A percentile compares a stretch with the other conserved stretches of the same genome.
These are phyloP conservation scores for Mirounga angustirostris DNA, from an alignment of 2,113 vertebrate species.

Conservation along the genomic window DNA sequence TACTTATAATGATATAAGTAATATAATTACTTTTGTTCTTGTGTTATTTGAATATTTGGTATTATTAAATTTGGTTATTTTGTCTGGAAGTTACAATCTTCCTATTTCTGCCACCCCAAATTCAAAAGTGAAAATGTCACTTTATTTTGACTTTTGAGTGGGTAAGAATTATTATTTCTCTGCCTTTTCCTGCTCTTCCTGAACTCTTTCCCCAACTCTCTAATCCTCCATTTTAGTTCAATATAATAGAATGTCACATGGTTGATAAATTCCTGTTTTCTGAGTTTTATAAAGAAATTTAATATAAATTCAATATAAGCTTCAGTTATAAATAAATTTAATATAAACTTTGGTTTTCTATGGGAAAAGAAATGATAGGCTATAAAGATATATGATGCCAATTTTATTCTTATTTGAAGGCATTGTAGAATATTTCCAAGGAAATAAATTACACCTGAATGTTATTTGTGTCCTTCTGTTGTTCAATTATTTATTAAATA, in stretches of 20 bases:
- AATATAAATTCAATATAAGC: slow-evolving; percentile 43
- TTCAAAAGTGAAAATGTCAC: background rate
- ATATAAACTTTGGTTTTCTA: slow-evolving; percentile 22
- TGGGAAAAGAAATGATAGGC: background rate
- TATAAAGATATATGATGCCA: slow-evolving; percentile 10
- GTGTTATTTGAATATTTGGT: background rate
- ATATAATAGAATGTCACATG: background rate
- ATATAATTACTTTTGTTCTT: background rate
- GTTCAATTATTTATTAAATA: background rate
- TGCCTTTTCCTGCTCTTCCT: background rate
- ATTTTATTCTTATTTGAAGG: slow-evolving; percentile 44
- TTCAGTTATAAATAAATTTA: slow-evolving; percentile 38
- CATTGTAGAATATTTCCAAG: background rate
- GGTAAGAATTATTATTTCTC: background rate
- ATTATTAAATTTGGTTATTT: background rate
- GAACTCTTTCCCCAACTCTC: background rate
- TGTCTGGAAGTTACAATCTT: background rate
- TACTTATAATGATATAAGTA: background rate
- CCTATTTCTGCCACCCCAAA: background rate
- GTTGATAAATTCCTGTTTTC: background rate
- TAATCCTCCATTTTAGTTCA: background rate
- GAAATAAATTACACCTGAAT: background rate
- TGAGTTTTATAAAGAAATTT: slow-evolving; percentile 34
- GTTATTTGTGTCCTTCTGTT: background rate
- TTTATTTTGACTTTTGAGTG: background rate